Base-by-base conservation (phyloP, 2,888 invertebrate genomes). In the Marronus borbonicus region DNA sequence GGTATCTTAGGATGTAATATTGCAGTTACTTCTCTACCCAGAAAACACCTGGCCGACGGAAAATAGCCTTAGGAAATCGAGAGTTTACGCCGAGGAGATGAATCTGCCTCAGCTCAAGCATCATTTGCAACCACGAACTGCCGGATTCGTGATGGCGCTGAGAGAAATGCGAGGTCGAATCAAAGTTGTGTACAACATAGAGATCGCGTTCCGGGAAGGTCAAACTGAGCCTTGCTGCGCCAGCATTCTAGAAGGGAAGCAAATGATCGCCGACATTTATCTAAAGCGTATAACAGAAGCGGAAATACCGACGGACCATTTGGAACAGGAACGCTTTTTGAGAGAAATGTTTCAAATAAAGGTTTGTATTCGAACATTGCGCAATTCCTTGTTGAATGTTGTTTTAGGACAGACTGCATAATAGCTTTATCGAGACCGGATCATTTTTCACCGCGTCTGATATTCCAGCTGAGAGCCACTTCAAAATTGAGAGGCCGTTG, bases 41-140 rank as follows among this genome's bases (percentile, higher is more conserved):
- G 97, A 97, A 89, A 97, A 97, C 4, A 97, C 97, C 0, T 91
- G 97, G 58, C 96, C 96, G 84, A 97, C 97, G 0, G 89, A 91
- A 58, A 92, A 92, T 81, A 97, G 97, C 86, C 95, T 96, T 84
- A 93, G 93, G 87, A 94, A 94, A 1, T 96, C 96, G 80, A 90
- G 95, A 84, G 93, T 94, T 85, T 95, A 97, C 86, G 96, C 96
- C 0, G 91, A 91, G 85, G 93, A 95, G 83, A 94, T 95, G 85
- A 95, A 95, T 80, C 91, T 97, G 83, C 93, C 95, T 0, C 89
- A 93, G 80, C 90, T 97, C 39, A 95, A 96, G 84, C 94, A 97
- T 86, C 96, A 97, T 86, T 90, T 97, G 66, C 93, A 95, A n/a
- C 97, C 97, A n/a, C 91, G 97, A 77, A 95, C 97, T 39, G 94